Evolutionary conservation across 2,888 invertebrate species (phyloP), one percentile per base, ranked within the genome.

Genomic region (Girardia tigrina): DNA sequence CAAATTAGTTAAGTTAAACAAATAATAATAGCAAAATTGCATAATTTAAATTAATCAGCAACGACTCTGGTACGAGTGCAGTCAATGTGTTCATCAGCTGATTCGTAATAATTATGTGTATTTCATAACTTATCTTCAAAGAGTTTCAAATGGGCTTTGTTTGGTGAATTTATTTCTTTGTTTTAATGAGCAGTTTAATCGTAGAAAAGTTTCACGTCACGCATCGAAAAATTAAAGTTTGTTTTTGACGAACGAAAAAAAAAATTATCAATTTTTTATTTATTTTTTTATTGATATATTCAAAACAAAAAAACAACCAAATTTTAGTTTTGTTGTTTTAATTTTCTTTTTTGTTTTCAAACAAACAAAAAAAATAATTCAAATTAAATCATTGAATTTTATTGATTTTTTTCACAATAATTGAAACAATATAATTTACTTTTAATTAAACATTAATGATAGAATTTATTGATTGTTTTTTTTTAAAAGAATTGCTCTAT

Each of bases 71-170:
- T 56, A 56, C 56, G 4, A n/a, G n/a, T n/a, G 8, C 56, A 56
- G 56, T 56, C 56, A 56, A 56, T n/a, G 56, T n/a, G 56, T 56
- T 56, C 56, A 56, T 56, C 56, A 56, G 56, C 56, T 56, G 56
- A 56, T 56, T 56, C 56, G 56, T 56, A 56, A 56, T 56, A 56
- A 56, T 56, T 56, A 56, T 56, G 56, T 56, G 56, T 56, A 56
- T 56, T 56, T 56, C 56, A 56, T 56, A 56, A 56, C 56, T 56
- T n/a, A n/a, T 56, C 56, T 56, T 56, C 56, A 56, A 56, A 56
- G 56, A 56, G 2, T 56, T 56, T 56, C 56, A 56, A 56, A 56
- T 56, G 56, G 56, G 56, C 56, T 56, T 56, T 56, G 56, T 56
- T 56, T 56, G 56, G 56, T 56, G 56, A 56, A 56, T 56, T 56